These are phyloP conservation scores for Albula goreensis DNA, from an alignment of 2,113 vertebrate genomes.

Conservation along the genomic window DNA sequence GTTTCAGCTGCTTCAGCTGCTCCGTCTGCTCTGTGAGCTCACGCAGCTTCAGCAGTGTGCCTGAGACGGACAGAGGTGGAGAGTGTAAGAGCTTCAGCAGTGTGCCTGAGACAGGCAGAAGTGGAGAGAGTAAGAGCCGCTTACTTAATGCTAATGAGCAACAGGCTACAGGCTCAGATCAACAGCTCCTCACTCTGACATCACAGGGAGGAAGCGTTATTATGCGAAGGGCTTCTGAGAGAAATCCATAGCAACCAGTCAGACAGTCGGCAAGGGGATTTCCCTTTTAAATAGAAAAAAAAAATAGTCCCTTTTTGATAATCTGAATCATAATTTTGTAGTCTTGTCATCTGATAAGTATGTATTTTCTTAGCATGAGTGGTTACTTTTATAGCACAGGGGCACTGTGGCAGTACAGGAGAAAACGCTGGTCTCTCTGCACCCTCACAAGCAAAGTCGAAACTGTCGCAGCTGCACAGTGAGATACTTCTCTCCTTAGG, in stretches of 20 bases:
- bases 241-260: constrained; percentile 35
- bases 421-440: background rate
- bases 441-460: background rate
- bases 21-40: too few relatives aligned
- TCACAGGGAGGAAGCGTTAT: constrained; percentile 24
- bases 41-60: background rate
- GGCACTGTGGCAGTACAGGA: background rate
- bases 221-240: constrained; percentile 19
- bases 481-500: too few relatives aligned
- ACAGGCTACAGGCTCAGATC: constrained; percentile 22
- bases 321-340: background rate
- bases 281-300: constrained; percentile 19
- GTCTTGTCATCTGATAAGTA: background rate
- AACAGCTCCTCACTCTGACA: constrained; percentile 25
- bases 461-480: background rate
- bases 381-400: background rate
- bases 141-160: constrained; percentile 22
- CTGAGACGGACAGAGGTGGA: background rate
- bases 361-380: background rate
- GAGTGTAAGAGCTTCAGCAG: background rate
- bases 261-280: constrained; percentile 20
- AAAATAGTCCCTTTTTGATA: background rate
- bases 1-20: background rate
- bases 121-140: background rate
- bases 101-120: background rate